Conservation (phyloP, 2,797 vertebrate genomes). For the Synanceia verrucosa region DNA sequence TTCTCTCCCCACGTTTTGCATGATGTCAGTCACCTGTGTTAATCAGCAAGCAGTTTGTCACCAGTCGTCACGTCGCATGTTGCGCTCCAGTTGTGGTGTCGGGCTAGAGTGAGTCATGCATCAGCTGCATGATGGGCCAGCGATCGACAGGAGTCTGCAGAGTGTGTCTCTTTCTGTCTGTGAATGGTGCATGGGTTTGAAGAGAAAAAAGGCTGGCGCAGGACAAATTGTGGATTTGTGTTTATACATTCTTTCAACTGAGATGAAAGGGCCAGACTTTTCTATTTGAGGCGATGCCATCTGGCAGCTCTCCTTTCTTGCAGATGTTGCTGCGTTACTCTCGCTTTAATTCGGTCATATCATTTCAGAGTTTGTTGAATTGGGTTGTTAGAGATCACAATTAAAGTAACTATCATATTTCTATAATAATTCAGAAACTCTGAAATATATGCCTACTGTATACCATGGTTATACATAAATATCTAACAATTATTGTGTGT, state of each 20-base stretch:
- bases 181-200: constrained; percentile 73
- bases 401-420: neutral
- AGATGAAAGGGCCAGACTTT: constrained; percentile 41
- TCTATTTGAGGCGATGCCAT: constrained; percentile 60
- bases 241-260: constrained; percentile 55
- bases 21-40: constrained; percentile 51
- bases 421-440: constrained; percentile 66
- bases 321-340: constrained; percentile 50
- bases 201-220: constrained; percentile 63
- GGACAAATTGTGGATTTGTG: constrained; percentile 57
- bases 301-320: constrained; percentile 50
- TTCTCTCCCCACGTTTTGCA: constrained; percentile 57
- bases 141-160: constrained; percentile 35
- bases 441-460: constrained; percentile 62
- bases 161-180: constrained; percentile 56
- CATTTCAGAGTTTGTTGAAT: constrained; percentile 75
- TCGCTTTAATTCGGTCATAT: constrained; percentile 49
- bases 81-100: constrained; percentile 54
- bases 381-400: too few species aligned
- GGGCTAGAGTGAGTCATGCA: constrained; percentile 45
- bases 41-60: constrained; percentile 40
- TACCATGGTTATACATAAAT: constrained; percentile 19
- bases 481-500: constrained; percentile 23
- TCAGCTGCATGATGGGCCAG: constrained; percentile 67
- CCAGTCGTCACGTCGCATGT: constrained; percentile 71